phyloP scores from a whole-genome alignment of 2,113 vertebrate species.

The Poeciliopsis turrubarensis region DNA sequence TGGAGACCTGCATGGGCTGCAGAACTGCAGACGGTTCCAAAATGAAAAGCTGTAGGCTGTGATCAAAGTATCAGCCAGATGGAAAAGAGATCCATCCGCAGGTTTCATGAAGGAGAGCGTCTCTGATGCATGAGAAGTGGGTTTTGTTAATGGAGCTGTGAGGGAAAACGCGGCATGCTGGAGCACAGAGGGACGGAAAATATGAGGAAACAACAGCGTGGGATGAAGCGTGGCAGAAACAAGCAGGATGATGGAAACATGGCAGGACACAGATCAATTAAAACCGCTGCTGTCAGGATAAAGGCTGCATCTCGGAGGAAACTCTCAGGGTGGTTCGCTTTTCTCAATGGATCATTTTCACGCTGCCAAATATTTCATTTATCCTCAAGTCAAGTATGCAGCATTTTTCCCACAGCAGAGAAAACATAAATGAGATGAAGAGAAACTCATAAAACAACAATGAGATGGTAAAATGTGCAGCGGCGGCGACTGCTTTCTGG shows the following conservation, averaged over 20 bases:
- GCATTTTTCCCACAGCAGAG: not conserved
- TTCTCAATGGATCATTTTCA: not conserved
- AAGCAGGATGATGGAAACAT: slow-evolving; percentile 44
- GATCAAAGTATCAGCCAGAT: slow-evolving; percentile 16
- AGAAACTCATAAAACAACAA: not conserved
- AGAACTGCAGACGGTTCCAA: not conserved
- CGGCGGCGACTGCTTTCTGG: not conserved
- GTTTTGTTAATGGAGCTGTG: slow-evolving; percentile 36
- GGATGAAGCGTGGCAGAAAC: slow-evolving; percentile 14
- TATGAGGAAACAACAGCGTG: slow-evolving; percentile 19
- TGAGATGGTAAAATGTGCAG: not conserved
- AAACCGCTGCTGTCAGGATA: slow-evolving; percentile 33
- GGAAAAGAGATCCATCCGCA: slow-evolving; percentile 23
- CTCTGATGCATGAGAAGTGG: slow-evolving; percentile 8
- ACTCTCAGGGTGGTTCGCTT: not conserved
- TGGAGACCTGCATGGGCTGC: slow-evolving; percentile 7
- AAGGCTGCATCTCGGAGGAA: slow-evolving; percentile 13
- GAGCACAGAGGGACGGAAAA: slow-evolving; percentile 38
- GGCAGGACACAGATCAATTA: slow-evolving; percentile 11
- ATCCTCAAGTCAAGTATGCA: not conserved
- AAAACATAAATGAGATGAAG: not conserved
- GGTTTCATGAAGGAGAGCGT: slow-evolving; percentile 16
- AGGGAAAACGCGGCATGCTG: slow-evolving; percentile 22
- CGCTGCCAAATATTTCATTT: not conserved
- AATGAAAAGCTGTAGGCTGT: not conserved